Conservation (phyloP, 2,888 invertebrate genomes). For the Catotricha subobsoleta region DNA sequence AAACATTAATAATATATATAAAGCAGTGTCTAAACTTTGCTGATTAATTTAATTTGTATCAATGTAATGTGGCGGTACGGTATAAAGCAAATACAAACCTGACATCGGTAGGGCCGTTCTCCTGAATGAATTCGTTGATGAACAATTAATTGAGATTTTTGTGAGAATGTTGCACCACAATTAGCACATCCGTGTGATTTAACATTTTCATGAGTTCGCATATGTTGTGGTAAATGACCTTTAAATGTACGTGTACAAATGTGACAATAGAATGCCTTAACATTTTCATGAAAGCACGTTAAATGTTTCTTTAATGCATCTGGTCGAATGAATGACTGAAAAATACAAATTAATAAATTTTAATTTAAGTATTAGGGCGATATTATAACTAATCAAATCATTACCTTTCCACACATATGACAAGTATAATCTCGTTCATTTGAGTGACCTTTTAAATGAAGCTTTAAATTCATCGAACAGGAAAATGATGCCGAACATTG, state of each 20-base stretch:
- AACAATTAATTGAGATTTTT: conserved; percentile 67
- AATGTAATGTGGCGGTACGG: not conserved
- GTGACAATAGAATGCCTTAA: conserved; percentile 20
- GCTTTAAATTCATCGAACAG: conserved; percentile 40
- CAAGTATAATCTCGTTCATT: conserved; percentile 61
- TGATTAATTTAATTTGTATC: not conserved
- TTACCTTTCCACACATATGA: conserved; percentile 52
- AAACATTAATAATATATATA: conserved; percentile 9
- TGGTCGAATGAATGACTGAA: conserved; percentile 44
- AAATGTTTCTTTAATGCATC: conserved; percentile 55
- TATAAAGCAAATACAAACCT: conserved; percentile 30
- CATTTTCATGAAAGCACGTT: conserved; percentile 53
- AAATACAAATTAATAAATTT: too few relatives aligned
- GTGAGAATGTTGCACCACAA: conserved; percentile 64
- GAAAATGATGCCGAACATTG: conserved; percentile 55
- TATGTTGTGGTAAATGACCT: conserved; percentile 65
- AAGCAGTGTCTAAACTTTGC: not conserved
- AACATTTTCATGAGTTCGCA: conserved; percentile 55
- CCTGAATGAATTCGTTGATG: conserved; percentile 74
- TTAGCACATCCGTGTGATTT: conserved; percentile 61
- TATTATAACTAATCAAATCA: too few relatives aligned
- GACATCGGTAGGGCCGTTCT: conserved; percentile 63
- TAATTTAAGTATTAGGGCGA: too few relatives aligned
- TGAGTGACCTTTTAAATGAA: conserved; percentile 50
- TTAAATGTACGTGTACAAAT: conserved; percentile 58